A percentile compares a stretch with the other conserved stretches of the same genome.
Conservation (phyloP, 2,888 invertebrate species). For the Trichogramma dendrolimi region DNA sequence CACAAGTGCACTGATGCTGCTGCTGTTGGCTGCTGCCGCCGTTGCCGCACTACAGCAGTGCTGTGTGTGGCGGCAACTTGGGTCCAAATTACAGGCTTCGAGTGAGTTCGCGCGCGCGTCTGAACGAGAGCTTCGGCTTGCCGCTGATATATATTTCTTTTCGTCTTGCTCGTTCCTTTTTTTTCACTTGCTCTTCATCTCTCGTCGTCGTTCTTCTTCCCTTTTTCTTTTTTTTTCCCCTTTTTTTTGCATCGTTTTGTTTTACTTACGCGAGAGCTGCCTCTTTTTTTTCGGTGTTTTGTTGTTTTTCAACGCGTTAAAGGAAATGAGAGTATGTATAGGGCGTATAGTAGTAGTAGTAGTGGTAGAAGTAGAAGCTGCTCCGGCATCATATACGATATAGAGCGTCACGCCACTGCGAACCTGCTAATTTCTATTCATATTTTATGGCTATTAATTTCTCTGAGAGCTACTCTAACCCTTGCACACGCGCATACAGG, state of each 20-base stretch:
- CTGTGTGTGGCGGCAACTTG: constrained; percentile 44
- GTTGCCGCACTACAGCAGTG: neutral
- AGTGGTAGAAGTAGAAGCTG: too few species aligned
- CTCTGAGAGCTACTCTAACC: constrained; percentile 33
- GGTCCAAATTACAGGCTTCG: constrained; percentile 52
- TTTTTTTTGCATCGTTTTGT: too few species aligned
- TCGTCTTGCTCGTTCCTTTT: too few species aligned
- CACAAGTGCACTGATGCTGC: neutral
- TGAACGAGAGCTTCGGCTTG: neutral
- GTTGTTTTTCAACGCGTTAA: constrained; percentile 54
- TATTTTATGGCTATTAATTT: constrained; percentile 54
- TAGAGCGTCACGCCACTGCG: constrained; percentile 52
- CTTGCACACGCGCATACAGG: too few species aligned
- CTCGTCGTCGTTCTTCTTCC: too few species aligned
- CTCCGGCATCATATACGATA: too few species aligned
- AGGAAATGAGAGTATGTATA: constrained; percentile 53
- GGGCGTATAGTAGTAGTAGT: too few species aligned
- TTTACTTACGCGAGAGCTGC: neutral
- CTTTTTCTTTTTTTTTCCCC: too few species aligned
- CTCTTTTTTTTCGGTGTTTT: constrained; percentile 45
- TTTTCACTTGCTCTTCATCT: too few species aligned
- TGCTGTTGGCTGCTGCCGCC: neutral
- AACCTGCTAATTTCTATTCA: constrained; percentile 54
- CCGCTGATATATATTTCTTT: too few species aligned
- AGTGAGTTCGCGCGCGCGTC: constrained; percentile 24